Base-by-base conservation (phyloP, 2,113 vertebrate genomes). In the Hepsetus odoe region DNA sequence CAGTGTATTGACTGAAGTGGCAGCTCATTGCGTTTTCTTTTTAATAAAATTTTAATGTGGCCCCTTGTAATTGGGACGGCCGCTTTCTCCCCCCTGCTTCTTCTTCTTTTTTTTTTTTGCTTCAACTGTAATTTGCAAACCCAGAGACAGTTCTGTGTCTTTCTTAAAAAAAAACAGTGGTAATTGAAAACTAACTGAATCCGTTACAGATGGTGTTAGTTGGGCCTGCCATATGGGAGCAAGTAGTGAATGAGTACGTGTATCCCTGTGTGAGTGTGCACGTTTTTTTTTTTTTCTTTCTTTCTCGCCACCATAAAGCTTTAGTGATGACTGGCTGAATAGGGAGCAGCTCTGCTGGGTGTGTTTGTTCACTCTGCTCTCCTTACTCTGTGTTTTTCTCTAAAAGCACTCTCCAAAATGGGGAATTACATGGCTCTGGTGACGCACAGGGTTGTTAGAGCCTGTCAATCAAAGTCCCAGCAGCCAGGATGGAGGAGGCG, bases 41-140 rank as follows among this genome's bases (percentile, higher is more conserved):
- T 83, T 88, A 89, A 81, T 93, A 88, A 92, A 90, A 88, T 91
- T 89, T 93, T 91, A 94, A 93, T 89, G 90, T 86, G 71, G 88
- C 83, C 86, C 85, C 89, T 92, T 89, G 78, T 93, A 87, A 89
- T 91, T 89, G 82, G 74, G 77, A 72, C 72, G 81, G 44, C 72
- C 78, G 77, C 20, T 16, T 51, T 70, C 62, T 51, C 40, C 46
- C 61, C 49, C 32, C 20, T 28, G 5, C 84, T 84, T 42, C 79
- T 80, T 44, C 18, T 35, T 74, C 82, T 78, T 77, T 77, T 83
- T 61, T 77, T 69, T 65, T n/a, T 8, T 67, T 32, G 6, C 35
- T 67, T 35, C 28, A 24, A 16, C 11, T n/a, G 53, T 53, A 22
- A 33, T 51, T 22, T 55, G 30, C 51, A 33, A 9, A 61, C 64